These are phyloP conservation scores for Corydoras sp. DNA, from an alignment of 2,113 vertebrate species.

Conservation along the genomic window DNA sequence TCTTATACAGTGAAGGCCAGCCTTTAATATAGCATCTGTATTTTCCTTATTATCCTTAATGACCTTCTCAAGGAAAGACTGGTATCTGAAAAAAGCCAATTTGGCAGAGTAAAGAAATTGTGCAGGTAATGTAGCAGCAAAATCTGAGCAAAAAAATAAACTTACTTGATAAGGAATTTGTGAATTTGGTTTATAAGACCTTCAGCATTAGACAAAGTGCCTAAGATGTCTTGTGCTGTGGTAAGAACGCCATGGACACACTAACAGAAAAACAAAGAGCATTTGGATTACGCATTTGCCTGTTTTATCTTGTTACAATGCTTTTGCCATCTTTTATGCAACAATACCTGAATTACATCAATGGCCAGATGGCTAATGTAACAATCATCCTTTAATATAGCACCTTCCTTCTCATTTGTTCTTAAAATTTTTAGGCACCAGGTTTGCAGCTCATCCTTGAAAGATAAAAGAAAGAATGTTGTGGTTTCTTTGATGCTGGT, in stretches of 20 bases:
- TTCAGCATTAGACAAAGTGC: conserved; percentile 43
- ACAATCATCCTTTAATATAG: conserved; percentile 59
- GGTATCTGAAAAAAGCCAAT: conserved; percentile 64
- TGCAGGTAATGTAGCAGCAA: not conserved
- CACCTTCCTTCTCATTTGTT: conserved; percentile 58
- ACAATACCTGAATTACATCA: conserved; percentile 80
- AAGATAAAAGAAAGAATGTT: not conserved
- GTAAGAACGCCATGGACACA: conserved; percentile 56
- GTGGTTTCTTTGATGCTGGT: not conserved
- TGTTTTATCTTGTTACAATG: not conserved
- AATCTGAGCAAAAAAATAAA: not conserved
- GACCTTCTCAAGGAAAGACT: conserved; percentile 64
- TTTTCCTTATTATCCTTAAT: conserved; percentile 60
- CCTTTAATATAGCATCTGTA: conserved; percentile 67
- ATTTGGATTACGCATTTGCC: not conserved
- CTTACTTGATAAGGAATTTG: conserved; percentile 67
- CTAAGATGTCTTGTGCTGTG: conserved; percentile 49
- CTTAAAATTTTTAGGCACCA: conserved; percentile 58
- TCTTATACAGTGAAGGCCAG: conserved; percentile 71
- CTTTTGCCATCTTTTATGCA: not conserved
- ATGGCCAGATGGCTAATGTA: conserved; percentile 73
- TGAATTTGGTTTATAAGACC: conserved; percentile 55
- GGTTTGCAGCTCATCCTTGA: conserved; percentile 49
- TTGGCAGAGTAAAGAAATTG: not conserved
- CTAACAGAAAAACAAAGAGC: conserved; percentile 49